Conservation (phyloP, 2,797 vertebrate genomes). For the Hippocampus kuda region DNA sequence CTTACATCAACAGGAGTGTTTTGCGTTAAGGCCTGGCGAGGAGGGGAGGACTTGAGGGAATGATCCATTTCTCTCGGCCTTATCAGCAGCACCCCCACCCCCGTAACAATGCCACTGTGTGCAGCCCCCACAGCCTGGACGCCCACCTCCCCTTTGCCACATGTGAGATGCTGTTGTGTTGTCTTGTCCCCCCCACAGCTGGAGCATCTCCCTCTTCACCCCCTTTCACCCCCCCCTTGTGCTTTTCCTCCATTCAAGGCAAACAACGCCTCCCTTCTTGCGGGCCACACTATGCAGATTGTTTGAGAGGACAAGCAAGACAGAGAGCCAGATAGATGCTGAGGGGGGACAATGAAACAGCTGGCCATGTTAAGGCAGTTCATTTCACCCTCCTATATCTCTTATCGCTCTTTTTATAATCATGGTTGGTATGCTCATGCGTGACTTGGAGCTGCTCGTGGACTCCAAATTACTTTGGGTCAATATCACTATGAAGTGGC, state of each 20-base stretch:
- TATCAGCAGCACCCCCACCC: conserved; percentile 54
- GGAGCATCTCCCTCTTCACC: conserved; percentile 64
- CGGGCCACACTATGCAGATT: conserved; percentile 70
- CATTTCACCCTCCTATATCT: conserved; percentile 59
- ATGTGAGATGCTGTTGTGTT: conserved; percentile 75
- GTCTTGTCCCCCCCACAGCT: conserved; percentile 72
- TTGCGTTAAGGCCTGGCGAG: conserved; percentile 48
- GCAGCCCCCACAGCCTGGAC: conserved; percentile 46
- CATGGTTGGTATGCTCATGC: conserved; percentile 3
- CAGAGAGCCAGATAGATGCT: conserved; percentile 60
- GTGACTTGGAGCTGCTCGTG: not conserved
- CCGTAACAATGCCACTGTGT: conserved; percentile 72
- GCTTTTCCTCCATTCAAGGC: conserved; percentile 65
- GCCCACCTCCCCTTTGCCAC: conserved; percentile 41
- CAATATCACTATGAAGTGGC: not conserved
- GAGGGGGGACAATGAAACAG: conserved; percentile 72
- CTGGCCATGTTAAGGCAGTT: conserved; percentile 69
- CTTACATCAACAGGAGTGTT: conserved; percentile 39
- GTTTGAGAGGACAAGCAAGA: conserved; percentile 68
- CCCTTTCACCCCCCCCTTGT: conserved; percentile 45
- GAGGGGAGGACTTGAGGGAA: conserved; percentile 54
- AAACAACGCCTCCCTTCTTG: conserved; percentile 71
- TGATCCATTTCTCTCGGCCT: conserved; percentile 67
- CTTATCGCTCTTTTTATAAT: conserved; percentile 41
- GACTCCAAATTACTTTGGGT: conserved; percentile 5